Evolutionary conservation across 2,888 invertebrate species (phyloP).

Genomic region (Heliconius erato): DNA sequence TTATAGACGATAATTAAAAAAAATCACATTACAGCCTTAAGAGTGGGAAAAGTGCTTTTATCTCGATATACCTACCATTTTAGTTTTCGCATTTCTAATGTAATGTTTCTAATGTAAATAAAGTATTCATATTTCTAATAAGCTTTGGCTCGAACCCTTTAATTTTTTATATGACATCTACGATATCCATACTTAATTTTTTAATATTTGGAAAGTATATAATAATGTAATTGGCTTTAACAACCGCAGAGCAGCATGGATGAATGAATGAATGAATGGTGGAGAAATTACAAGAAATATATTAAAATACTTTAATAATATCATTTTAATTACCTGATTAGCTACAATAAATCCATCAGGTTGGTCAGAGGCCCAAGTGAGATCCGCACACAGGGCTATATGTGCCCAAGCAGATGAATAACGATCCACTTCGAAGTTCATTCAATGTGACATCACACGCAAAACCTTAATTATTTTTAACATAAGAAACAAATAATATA

Average conservation of each 20-base stretch:
- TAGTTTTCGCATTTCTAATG: background rate
- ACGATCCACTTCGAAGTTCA: constrained; percentile 84
- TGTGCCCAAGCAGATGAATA: constrained; percentile 82
- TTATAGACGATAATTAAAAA: too few species aligned
- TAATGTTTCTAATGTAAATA: too few species aligned
- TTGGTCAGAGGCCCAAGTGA: constrained; percentile 82
- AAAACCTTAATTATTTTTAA: constrained; percentile 79
- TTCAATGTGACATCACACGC: constrained; percentile 84
- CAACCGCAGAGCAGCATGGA: background rate
- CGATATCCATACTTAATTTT: background rate
- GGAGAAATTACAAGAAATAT: background rate
- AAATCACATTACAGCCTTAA: too few species aligned
- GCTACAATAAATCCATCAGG: constrained; percentile 82
- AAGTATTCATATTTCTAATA: background rate
- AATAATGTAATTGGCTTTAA: background rate
- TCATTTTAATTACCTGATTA: constrained; percentile 72
- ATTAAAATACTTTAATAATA: background rate
- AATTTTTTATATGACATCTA: too few species aligned
- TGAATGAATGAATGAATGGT: background rate
- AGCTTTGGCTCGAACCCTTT: background rate
- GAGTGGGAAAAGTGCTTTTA: too few species aligned
- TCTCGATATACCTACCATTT: background rate
- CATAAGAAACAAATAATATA: constrained; percentile 77
- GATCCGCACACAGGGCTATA: constrained; percentile 84
- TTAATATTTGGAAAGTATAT: background rate